Base-by-base conservation (phyloP, 2,888 invertebrate species). In the Latheticus oryzae region DNA sequence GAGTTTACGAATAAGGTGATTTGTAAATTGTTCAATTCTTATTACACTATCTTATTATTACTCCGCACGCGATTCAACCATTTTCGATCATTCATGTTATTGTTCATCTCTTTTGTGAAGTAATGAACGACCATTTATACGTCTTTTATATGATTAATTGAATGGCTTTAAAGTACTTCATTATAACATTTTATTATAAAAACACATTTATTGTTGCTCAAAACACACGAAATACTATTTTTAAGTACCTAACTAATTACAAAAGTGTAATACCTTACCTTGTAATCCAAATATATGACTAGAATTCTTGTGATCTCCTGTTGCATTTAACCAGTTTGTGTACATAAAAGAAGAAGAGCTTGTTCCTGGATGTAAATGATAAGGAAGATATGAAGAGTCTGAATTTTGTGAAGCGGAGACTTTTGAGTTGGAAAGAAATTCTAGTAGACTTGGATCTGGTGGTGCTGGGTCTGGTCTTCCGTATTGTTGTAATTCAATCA, bases 241-340 rank as follows among this genome's bases (percentile, higher is more conserved):
- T n/a, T n/a, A n/a, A n/a, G n/a, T n/a, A n/a, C n/a, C n/a, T n/a
- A n/a, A n/a, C n/a, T n/a, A n/a, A n/a, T n/a, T n/a, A n/a, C n/a
- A n/a, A n/a, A 19, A 19, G 21, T 19, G 21, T 19, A 19, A 19
- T 9, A 15, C 66, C 66, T 76, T 80, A 87, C 87, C 87, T 83
- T 87, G 86, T 26, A 87, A 76, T 61, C 85, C 85, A 65, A 87
- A 83, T 33, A 87, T 76, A 24, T 59, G 59, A 53, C 71, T 70
- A 63, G 74, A 61, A 58, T 63, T 65, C 59, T 77, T 77, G 1
- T 71, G 58, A 15, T 53, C 55, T 13, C 13, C 37, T 3, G 68
- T 59, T 0, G 66, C 26, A 19, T 69, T 70, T 50, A 78, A 67
- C 79, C 79, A 79, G 61, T 73, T 75, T 11, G 73, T 64, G 58